phyloP scores from a whole-genome alignment of 2,888 invertebrate species.

The Gandaritis pyraliata region DNA sequence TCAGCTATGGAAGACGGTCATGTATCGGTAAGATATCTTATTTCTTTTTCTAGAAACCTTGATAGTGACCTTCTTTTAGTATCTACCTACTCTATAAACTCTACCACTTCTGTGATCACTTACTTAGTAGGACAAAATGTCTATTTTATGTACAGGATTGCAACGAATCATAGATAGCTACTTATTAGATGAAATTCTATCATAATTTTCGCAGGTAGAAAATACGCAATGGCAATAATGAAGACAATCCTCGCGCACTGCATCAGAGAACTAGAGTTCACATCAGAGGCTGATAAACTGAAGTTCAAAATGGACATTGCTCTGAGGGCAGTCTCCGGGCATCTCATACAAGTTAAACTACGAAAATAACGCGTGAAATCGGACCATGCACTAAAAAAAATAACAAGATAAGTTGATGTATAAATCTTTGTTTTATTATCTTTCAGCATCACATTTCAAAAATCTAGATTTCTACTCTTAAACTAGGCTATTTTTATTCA shows the following conservation, averaged over 20 bases:
- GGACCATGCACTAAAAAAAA: neutral
- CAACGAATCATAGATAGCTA: no score
- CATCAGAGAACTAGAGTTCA: slow-evolving; percentile 57
- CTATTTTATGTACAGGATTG: no score
- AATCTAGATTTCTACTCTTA: neutral
- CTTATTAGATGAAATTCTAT: no score
- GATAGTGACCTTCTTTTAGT: no score
- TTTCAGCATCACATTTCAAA: neutral
- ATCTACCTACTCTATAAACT: no score
- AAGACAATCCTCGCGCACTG: slow-evolving; percentile 62
- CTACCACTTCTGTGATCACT: no score
- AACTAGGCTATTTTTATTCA: neutral
- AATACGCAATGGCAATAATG: slow-evolving; percentile 62
- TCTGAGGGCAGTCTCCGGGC: slow-evolving; percentile 53
- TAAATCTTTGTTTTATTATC: neutral
- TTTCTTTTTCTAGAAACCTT: no score
- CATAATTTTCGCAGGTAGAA: slow-evolving; percentile 57
- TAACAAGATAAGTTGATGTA: neutral
- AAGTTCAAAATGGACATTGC: slow-evolving; percentile 58
- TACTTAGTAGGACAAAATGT: no score
- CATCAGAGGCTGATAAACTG: slow-evolving; percentile 55
- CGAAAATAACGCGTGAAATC: slow-evolving; percentile 4
- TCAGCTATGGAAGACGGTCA: slow-evolving; percentile 45
- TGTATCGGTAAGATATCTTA: slow-evolving; percentile 60
- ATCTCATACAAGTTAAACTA: slow-evolving; percentile 54